phyloP scores from a whole-genome alignment of 2,113 vertebrate genomes.

The Acanthisitta chloris region DNA sequence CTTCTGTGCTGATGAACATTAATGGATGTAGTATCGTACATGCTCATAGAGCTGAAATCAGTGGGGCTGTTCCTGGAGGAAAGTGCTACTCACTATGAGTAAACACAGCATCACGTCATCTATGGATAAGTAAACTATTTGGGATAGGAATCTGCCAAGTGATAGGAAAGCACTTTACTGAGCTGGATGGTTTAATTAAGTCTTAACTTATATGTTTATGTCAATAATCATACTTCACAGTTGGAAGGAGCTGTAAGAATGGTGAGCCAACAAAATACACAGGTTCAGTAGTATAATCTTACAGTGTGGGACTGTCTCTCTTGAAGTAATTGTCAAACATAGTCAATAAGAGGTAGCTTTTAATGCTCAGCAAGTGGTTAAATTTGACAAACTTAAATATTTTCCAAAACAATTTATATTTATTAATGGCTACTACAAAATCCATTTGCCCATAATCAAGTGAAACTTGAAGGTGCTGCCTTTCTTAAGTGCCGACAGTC shows the following conservation, averaged over 20 bases:
- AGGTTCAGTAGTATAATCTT: background rate
- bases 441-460: constrained; percentile 67
- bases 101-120: background rate
- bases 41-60: background rate
- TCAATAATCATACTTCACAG: background rate
- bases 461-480: constrained; percentile 48
- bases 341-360: background rate
- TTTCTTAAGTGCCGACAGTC: constrained; percentile 74
- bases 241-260: background rate
- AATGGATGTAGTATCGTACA: constrained; percentile 21
- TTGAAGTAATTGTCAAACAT: background rate
- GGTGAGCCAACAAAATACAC: background rate
- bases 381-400: constrained; percentile 51
- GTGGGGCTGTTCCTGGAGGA: background rate
- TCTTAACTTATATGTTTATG: background rate
- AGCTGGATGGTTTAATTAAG: background rate
- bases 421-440: constrained; percentile 66
- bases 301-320: background rate
- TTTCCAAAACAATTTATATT: constrained; percentile 63
- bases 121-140: background rate
- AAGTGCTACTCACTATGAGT: background rate
- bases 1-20: constrained; percentile 55
- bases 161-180: background rate
- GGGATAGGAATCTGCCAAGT: background rate
- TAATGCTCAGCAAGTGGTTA: constrained; percentile 23